These are phyloP conservation scores for Aproaerema taeniolella DNA, from an alignment of 2,888 invertebrate genomes.

Conservation along the genomic window DNA sequence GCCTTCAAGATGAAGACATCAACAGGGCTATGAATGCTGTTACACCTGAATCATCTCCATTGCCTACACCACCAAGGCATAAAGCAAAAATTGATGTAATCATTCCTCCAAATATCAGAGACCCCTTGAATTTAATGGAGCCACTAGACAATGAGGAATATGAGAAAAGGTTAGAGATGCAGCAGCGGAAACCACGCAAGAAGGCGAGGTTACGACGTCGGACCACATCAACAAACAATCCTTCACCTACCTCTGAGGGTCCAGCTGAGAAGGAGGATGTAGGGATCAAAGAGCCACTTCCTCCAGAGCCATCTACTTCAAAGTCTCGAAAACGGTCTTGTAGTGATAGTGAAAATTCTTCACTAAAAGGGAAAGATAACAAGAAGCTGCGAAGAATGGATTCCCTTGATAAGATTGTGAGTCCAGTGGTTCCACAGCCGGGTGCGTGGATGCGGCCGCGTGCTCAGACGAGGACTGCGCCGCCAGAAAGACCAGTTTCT, in stretches of 20 bases:
- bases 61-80: slow-evolving; percentile 88
- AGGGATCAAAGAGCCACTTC: slow-evolving; percentile 54
- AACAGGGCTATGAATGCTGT: slow-evolving; percentile 90
- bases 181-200: slow-evolving; percentile 82
- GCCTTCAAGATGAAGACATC: slow-evolving; percentile 89
- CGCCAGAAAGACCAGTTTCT: slow-evolving; percentile 66
- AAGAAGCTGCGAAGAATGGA: slow-evolving; percentile 82
- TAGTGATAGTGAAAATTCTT: slow-evolving; percentile 75
- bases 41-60: slow-evolving; percentile 94
- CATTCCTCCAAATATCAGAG: slow-evolving; percentile 94
- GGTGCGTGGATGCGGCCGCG: slow-evolving; percentile 86
- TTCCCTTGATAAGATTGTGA: slow-evolving; percentile 92
- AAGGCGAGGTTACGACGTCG: slow-evolving; percentile 78
- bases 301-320: slow-evolving; percentile 56
- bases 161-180: slow-evolving; percentile 85
- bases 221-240: slow-evolving; percentile 67
- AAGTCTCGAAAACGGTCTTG: slow-evolving; percentile 68
- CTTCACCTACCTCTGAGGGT: slow-evolving; percentile 40
- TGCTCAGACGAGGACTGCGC: slow-evolving; percentile 51
- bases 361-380: slow-evolving; percentile 69
- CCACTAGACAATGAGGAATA: slow-evolving; percentile 89
- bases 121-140: slow-evolving; percentile 92
- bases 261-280: slow-evolving; percentile 37
- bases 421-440: slow-evolving; percentile 93
- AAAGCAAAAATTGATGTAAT: slow-evolving; percentile 92